Evolutionary conservation across 1,140 invertebrate genomes (phyloP), one percentile per base, ranked within the genome.

Genomic region (Orchesella cincta): DNA sequence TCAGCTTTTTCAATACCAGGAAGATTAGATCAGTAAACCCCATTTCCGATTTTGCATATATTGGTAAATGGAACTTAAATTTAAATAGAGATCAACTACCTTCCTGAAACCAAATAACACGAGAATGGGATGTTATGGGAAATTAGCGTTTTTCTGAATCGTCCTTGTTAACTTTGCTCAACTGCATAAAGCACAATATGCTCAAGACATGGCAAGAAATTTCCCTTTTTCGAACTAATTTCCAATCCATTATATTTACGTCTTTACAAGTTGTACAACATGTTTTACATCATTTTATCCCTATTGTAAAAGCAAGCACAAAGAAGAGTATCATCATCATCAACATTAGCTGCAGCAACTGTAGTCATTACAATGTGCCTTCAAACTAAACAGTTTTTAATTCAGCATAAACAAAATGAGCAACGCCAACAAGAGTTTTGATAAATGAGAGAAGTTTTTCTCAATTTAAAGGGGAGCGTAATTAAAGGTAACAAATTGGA

Each of bases 361-460:
- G 39, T 20, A n/a, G n/a, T n/a, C n/a, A n/a, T n/a, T n/a, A n/a
- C n/a, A n/a, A n/a, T n/a, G n/a, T n/a, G n/a, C n/a, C n/a, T n/a
- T n/a, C n/a, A n/a, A n/a, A n/a, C n/a, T n/a, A n/a, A n/a, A n/a
- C n/a, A n/a, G n/a, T n/a, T n/a, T n/a, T n/a, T n/a, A n/a, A n/a
- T n/a, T n/a, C n/a, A n/a, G n/a, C n/a, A n/a, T n/a, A n/a, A n/a
- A n/a, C n/a, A n/a, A n/a, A n/a, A n/a, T n/a, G n/a, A n/a, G n/a
- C n/a, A n/a, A n/a, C n/a, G n/a, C n/a, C n/a, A n/a, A n/a, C n/a
- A n/a, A 8, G 39, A 46, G 39, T 46, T 12, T 67, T 67, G 28
- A 67, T 67, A 31, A n/a, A 67, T 67, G 62, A 67, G 62, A 31
- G 26, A 33, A 67, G 62, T 67, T 67, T 67, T n/a, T n/a, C n/a